A percentile compares a stretch with the other conserved stretches of the same genome.
phyloP scores from a whole-genome alignment of 2,888 invertebrate species.

The Plusia festucae region DNA sequence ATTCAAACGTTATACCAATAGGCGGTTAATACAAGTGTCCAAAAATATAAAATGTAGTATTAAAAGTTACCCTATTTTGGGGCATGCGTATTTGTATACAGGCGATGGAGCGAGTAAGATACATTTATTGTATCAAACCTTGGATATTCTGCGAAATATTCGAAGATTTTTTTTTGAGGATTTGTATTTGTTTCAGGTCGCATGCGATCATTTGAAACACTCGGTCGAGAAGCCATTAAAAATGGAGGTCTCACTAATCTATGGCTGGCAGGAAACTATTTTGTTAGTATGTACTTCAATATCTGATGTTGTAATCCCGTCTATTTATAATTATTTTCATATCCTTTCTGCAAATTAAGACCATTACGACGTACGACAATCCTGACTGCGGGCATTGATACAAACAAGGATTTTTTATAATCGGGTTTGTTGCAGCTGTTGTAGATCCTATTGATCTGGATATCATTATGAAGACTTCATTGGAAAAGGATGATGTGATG shows the following conservation, averaged over 20 bases:
- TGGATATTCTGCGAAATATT: no score
- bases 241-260: constrained; percentile 57
- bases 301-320: background rate
- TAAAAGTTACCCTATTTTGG: constrained; percentile 57
- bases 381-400: no score
- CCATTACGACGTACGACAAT: no score
- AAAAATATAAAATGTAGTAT: constrained; percentile 55
- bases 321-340: no score
- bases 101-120: constrained; percentile 59
- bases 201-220: constrained; percentile 53
- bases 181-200: constrained; percentile 53
- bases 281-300: constrained; percentile 26
- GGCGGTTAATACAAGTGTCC: constrained; percentile 47
- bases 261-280: constrained; percentile 42
- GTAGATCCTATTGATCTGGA: constrained; percentile 66
- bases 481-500: constrained; percentile 66
- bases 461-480: constrained; percentile 60
- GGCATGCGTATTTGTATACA: constrained; percentile 56
- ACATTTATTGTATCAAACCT: background rate
- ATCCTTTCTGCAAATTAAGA: no score
- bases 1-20: constrained; percentile 45
- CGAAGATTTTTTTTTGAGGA: background rate
- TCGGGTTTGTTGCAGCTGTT: constrained; percentile 49
- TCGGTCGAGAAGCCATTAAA: constrained; percentile 58
- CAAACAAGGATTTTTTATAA: background rate